Conservation (phyloP, 2,797 vertebrate genomes). For the Carduelis carduelis region DNA sequence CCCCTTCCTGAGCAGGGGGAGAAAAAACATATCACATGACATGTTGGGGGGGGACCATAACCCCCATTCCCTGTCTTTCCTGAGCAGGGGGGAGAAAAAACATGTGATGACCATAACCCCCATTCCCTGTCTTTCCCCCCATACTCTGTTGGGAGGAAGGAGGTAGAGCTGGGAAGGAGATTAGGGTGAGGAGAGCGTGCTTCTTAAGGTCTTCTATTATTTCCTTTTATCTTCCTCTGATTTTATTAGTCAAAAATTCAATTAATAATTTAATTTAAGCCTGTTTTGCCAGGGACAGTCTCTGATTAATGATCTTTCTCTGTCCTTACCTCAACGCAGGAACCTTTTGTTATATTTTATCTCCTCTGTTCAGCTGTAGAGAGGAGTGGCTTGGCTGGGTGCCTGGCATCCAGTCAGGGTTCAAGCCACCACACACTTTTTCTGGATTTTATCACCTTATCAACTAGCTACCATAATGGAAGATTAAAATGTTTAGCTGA, state of each 20-base stretch:
- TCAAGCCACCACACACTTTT: not conserved
- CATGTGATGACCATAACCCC: not conserved
- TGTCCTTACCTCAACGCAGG: not conserved
- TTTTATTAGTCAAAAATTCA: not conserved
- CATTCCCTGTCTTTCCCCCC: not conserved
- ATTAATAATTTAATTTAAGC: not conserved
- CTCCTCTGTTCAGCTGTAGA: not conserved
- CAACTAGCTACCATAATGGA: not conserved
- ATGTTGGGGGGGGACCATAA: not conserved
- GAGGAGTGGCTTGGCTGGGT: not conserved
- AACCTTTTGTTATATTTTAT: not conserved
- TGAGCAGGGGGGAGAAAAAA: not conserved
- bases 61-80: not conserved
- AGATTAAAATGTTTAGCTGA: not conserved
- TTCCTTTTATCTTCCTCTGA: not conserved
- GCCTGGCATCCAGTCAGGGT: not conserved
- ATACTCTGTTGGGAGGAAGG: accelerated
- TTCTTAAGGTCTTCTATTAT: not conserved
- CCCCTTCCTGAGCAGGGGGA: not conserved
- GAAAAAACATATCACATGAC: not conserved
- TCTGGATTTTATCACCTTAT: not conserved
- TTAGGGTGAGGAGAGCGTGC: accelerated
- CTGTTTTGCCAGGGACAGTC: accelerated
- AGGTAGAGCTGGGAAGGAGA: not conserved
- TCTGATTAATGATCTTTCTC: not conserved